Conservation (phyloP, 1,140 invertebrate species). For the Heliconius eleuchia region DNA sequence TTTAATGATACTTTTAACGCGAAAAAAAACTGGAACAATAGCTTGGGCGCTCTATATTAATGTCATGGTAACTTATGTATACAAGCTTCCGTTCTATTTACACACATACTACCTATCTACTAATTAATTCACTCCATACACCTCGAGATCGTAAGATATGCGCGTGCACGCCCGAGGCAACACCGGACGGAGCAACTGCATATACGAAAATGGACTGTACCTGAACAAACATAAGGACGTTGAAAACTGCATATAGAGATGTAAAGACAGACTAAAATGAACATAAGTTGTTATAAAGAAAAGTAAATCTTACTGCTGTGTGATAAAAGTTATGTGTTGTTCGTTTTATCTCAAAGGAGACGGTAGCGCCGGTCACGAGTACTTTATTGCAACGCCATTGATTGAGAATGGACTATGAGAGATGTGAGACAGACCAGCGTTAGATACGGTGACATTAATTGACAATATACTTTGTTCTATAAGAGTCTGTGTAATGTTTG, state of each 20-base stretch:
- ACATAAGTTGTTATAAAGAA: constrained; percentile 37
- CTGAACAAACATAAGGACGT: neutral
- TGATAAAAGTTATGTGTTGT: constrained; percentile 37
- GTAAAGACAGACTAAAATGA: neutral
- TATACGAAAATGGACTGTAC: neutral
- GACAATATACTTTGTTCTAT: constrained; percentile 9
- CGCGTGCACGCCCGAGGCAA: constrained; percentile 57
- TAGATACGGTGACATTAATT: constrained; percentile 26
- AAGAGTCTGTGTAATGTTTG: neutral
- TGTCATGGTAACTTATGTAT: constrained; percentile 63
- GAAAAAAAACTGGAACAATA: constrained; percentile 15
- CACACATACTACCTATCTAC: constrained; percentile 63
- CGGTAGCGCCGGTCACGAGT: constrained; percentile 55
- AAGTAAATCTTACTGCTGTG: constrained; percentile 47
- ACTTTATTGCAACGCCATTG: constrained; percentile 59
- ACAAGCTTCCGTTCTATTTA: constrained; percentile 73
- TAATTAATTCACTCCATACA: constrained; percentile 74
- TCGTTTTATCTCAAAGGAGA: constrained; percentile 45
- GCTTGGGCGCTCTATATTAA: constrained; percentile 24
- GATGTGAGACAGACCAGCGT: constrained; percentile 31
- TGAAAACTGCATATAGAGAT: neutral
- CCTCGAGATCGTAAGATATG: constrained; percentile 73
- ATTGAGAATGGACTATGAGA: constrained; percentile 58
- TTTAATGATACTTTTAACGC: constrained; percentile 26
- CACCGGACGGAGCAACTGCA: neutral